These are phyloP conservation scores for Anoura caudifer DNA, from an alignment of 2,113 vertebrate species.

Conservation along the genomic window DNA sequence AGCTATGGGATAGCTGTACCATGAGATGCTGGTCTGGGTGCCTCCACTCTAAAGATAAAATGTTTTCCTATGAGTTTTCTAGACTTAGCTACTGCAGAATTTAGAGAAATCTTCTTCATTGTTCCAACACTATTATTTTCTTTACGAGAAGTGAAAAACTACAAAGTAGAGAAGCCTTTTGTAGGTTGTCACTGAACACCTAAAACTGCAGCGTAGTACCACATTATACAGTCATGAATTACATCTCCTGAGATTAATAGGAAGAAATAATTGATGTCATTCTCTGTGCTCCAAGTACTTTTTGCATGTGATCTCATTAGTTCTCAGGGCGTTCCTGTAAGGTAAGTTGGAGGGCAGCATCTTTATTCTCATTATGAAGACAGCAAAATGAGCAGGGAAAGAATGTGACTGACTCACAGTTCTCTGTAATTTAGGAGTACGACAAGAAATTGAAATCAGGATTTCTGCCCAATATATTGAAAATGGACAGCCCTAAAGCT, in stretches of 20 bases:
- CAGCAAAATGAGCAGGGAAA: not conserved
- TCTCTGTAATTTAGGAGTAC: not conserved
- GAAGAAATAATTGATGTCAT: slow-evolving; percentile 44
- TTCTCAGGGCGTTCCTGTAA: not conserved
- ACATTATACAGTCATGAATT: not conserved
- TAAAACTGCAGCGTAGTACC: not conserved
- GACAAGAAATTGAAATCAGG: not conserved
- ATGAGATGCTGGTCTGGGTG: not conserved
- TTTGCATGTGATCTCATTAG: not conserved
- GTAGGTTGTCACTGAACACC: slow-evolving; percentile 18
- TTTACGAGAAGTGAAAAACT: not conserved
- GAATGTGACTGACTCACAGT: not conserved
- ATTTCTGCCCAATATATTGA: not conserved
- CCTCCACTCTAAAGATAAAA: not conserved
- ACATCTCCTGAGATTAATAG: slow-evolving; percentile 28
- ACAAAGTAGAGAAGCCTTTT: not conserved
- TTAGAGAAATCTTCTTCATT: not conserved
- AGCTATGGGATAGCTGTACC: not conserved
- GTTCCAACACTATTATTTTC: not conserved
- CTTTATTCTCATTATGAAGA: not conserved
- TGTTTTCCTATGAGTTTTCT: not conserved
- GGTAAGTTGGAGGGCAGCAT: not conserved
- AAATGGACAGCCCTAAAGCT: not conserved
- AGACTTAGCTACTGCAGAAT: not conserved
- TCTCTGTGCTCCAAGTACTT: slow-evolving; percentile 18